Percentiles rank a stretch among this genome's conserved stretches.
Conservation (phyloP, 1,140 invertebrate genomes). For the Neodiprion fabricii region DNA sequence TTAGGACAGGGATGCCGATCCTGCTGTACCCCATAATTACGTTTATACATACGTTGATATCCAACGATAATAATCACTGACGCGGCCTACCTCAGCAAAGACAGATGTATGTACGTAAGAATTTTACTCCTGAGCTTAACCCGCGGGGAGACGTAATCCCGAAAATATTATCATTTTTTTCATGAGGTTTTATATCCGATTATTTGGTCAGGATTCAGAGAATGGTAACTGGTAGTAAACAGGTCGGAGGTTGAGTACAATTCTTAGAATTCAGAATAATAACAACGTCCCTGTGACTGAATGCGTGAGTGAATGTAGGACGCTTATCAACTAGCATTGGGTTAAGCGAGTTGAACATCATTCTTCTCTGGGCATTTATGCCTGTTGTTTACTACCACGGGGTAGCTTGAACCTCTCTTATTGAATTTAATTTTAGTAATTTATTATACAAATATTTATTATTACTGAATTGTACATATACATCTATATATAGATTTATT, state of each 20-base stretch:
- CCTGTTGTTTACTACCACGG: constrained; percentile 27
- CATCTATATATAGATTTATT: constrained; percentile 19
- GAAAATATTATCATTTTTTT: no score
- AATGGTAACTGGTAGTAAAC: not conserved
- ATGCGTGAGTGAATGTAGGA: not conserved
- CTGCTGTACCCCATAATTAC: not conserved
- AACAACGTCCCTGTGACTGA: not conserved
- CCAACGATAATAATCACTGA: not conserved
- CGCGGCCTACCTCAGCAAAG: not conserved
- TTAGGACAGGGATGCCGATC: not conserved
- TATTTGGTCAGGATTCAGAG: no score
- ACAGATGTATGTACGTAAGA: not conserved
- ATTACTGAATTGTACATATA: constrained; percentile 21
- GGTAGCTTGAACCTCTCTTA: constrained; percentile 36
- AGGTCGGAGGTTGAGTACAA: not conserved
- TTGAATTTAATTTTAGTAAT: constrained; percentile 18
- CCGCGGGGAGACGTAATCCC: no score
- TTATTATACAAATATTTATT: constrained; percentile 29
- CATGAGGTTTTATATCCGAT: no score
- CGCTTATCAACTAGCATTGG: not conserved
- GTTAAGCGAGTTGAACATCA: not conserved
- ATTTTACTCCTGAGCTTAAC: no score
- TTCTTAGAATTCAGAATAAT: not conserved
- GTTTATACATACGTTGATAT: not conserved
- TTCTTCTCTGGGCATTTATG: not conserved